A percentile compares a stretch with the other conserved stretches of the same genome.
Conservation (phyloP, 2,113 vertebrate genomes). For the Gambusia affinis region DNA sequence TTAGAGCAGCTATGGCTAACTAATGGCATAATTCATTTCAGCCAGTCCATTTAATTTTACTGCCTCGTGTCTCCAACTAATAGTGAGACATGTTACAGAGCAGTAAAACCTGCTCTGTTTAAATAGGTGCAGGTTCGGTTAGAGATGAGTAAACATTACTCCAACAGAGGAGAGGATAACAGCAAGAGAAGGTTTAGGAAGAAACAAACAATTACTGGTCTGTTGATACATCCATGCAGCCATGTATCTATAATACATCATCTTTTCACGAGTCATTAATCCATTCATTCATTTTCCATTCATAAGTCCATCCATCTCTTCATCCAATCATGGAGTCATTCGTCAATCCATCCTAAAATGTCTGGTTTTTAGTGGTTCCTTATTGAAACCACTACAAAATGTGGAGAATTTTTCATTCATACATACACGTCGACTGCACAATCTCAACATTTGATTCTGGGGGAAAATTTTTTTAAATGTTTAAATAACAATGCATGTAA, state of each 20-base stretch:
- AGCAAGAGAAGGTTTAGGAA: neutral
- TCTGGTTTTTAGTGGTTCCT: neutral
- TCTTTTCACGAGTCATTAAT: neutral
- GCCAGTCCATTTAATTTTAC: conserved; percentile 5
- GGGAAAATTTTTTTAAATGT: neutral
- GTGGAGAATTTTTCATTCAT: neutral
- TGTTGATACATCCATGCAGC: neutral
- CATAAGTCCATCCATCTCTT: neutral
- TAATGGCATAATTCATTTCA: conserved; percentile 9
- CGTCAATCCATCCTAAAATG: neutral
- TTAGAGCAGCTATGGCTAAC: conserved; percentile 4
- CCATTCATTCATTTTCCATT: no score
- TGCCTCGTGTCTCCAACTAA: neutral
- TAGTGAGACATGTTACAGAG: neutral
- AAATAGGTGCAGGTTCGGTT: neutral
- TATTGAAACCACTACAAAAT: neutral
- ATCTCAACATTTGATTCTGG: neutral
- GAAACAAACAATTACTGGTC: neutral
- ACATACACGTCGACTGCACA: neutral
- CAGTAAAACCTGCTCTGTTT: neutral
- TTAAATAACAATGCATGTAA: neutral
- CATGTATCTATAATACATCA: neutral
- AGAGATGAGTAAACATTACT: conserved; percentile 2
- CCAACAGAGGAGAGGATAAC: neutral
- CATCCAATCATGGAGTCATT: neutral